Percentiles rank a stretch among this genome's conserved stretches.
These are phyloP conservation scores for Anguilla megastoma DNA, from an alignment of 2,797 vertebrate species.

Conservation along the genomic window DNA sequence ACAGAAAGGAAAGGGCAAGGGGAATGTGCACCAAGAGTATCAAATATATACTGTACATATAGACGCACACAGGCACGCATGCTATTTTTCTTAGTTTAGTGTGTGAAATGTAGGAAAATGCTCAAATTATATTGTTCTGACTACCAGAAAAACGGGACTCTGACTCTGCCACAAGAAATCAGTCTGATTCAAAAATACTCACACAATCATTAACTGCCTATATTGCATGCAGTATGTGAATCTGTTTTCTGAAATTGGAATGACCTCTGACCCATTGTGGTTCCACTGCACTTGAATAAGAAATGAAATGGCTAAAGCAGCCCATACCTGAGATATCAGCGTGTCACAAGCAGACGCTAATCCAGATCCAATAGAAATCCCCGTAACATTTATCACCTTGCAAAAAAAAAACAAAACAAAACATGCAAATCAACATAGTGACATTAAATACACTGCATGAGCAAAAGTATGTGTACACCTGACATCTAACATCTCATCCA, in stretches of 20 bases:
- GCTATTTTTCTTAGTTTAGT: too few relatives aligned
- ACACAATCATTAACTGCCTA: background rate
- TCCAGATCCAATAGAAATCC: conserved; percentile 79
- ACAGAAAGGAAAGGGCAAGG: conserved; percentile 26
- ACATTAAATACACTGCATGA: background rate
- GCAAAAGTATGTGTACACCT: too few relatives aligned
- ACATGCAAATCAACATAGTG: background rate
- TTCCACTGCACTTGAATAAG: background rate
- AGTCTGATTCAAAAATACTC: background rate
- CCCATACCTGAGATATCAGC: conserved; percentile 83
- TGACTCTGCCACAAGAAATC: background rate
- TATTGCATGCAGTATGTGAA: background rate
- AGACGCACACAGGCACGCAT: background rate
- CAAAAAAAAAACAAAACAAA: conserved; percentile 19
- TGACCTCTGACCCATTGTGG: background rate
- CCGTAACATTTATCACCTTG: conserved; percentile 85
- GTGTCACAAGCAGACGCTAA: conserved; percentile 86
- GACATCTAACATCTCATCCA: too few relatives aligned
- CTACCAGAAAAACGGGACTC: too few relatives aligned
- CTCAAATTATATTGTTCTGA: too few relatives aligned
- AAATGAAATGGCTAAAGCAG: background rate
- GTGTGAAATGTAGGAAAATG: too few relatives aligned
- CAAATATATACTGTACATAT: background rate
- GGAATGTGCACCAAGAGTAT: background rate
- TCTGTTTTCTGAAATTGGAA: background rate